Conservation (phyloP, 2,113 vertebrate genomes). For the Geothlypis trichas region DNA sequence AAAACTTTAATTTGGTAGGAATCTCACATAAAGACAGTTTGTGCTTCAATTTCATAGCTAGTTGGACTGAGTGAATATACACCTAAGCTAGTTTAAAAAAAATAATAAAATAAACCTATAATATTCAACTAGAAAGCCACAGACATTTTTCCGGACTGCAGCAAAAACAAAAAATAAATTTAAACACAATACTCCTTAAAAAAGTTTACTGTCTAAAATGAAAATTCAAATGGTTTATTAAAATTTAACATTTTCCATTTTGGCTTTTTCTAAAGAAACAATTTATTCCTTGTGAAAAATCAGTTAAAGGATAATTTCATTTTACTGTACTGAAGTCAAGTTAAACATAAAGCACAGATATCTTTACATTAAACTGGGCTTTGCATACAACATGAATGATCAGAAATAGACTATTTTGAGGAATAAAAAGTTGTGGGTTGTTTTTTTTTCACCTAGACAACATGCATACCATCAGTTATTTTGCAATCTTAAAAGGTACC, state of each 20-base stretch:
- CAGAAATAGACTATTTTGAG: conserved; percentile 20
- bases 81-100: conserved; percentile 42
- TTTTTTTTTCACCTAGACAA: conserved; percentile 27
- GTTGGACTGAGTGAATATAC: conserved; percentile 70
- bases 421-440: not conserved
- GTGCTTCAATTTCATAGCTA: conserved; percentile 65
- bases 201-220: conserved; percentile 49
- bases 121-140: conserved; percentile 70
- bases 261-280: conserved; percentile 63
- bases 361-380: conserved; percentile 56
- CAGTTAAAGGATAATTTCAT: conserved; percentile 16
- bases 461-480: conserved; percentile 60
- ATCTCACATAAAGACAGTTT: conserved; percentile 69
- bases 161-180: conserved; percentile 62
- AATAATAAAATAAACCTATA: not conserved
- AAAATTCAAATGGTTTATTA: conserved; percentile 54
- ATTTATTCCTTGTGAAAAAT: conserved; percentile 49
- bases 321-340: conserved; percentile 18
- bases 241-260: conserved; percentile 55
- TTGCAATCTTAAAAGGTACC: conserved; percentile 59
- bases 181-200: conserved; percentile 59
- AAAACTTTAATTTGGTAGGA: conserved; percentile 47
- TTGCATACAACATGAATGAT: conserved; percentile 39
- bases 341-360: conserved; percentile 61
- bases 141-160: conserved; percentile 63